Evolutionary conservation across 2,113 vertebrate species (phyloP), one percentile per base, ranked within the genome.

Genomic region (Grammomys surdaster): DNA sequence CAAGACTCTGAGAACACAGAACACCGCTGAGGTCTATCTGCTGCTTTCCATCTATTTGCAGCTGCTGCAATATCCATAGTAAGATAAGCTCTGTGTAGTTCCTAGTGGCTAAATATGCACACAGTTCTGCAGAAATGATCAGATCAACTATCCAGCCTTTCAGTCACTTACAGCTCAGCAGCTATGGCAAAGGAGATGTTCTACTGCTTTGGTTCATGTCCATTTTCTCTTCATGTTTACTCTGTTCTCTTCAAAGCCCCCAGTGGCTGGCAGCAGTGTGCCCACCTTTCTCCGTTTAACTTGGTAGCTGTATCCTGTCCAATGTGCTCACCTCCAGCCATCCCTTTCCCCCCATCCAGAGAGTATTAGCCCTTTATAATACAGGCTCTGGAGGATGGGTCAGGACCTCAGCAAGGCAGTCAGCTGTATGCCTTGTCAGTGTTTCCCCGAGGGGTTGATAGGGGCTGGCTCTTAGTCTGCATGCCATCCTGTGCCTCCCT

Each of bases 301-400:
- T 70, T 75, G 51, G 48, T n/a, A 43, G 46, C 48, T 51, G 0
- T 58, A 31, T 63, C 3, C 43, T 88, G 31, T 88, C 19, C n/a
- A 56, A 6, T 19, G 13, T 56, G 22, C 67, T 96, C 4, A 0
- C 40, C 72, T n/a, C 86, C 67, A 20, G 31, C 60, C 40, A 14
- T 22, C 28, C 46, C 1, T 2, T 72, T n/a, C 40, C n/a, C 78
- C n/a, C 70, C 0, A 0, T 3, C 40, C 14, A 19, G 28, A 19
- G 26, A 65, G 10, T 33, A 17, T 70, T 65, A 26, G 2, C 46
- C 11, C 33, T 87, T 31, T 54, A 0, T 33, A 20, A 8, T 19
- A 1, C 0, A 17, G 19, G 13, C 5, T 31, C 84, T 28, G 63
- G 85, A 26, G 10, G 56, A 40, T n/a, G 43, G 11, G 24, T 43